phyloP scores from a whole-genome alignment of 2,797 vertebrate genomes.

The Clarias platycephalus region DNA sequence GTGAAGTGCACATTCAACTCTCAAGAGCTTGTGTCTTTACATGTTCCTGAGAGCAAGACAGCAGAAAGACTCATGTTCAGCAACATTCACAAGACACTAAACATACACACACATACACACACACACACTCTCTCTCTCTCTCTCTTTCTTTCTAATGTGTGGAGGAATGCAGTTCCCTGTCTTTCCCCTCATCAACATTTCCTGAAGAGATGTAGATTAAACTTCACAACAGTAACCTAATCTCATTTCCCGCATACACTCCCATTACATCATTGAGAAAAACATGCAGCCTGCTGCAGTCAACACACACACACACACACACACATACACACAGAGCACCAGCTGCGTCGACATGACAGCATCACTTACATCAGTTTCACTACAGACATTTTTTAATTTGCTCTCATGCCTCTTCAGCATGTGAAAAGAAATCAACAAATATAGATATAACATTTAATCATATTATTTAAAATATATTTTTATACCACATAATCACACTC shows the following conservation, averaged over 20 bases:
- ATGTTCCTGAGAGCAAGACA: not conserved
- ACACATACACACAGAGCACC: conserved; percentile 11
- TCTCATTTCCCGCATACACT: conserved; percentile 1
- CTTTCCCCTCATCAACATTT: not conserved
- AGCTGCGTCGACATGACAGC: not conserved
- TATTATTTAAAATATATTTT: not conserved
- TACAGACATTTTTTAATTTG: not conserved
- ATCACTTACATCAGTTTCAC: not conserved
- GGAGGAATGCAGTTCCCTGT: not conserved
- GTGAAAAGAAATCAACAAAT: not conserved
- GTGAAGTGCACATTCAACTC: not conserved
- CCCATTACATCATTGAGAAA: conserved; percentile 16
- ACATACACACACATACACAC: conserved; percentile 19
- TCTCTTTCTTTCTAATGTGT: not conserved
- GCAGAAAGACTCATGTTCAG: not conserved
- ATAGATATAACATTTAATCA: not conserved
- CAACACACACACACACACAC: conserved; percentile 18
- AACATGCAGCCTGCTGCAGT: conserved; percentile 3
- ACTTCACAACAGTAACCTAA: conserved; percentile 7
- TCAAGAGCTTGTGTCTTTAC: not conserved
- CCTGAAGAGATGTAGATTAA: not conserved
- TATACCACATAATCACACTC: not conserved
- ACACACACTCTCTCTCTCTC: not conserved
- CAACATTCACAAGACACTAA: not conserved
- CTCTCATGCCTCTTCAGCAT: not conserved